Percentiles rank a stretch among this genome's conserved stretches.
Evolutionary conservation across 2,797 vertebrate genomes (phyloP).

Genomic region (Gobionotothen gibberifrons): DNA sequence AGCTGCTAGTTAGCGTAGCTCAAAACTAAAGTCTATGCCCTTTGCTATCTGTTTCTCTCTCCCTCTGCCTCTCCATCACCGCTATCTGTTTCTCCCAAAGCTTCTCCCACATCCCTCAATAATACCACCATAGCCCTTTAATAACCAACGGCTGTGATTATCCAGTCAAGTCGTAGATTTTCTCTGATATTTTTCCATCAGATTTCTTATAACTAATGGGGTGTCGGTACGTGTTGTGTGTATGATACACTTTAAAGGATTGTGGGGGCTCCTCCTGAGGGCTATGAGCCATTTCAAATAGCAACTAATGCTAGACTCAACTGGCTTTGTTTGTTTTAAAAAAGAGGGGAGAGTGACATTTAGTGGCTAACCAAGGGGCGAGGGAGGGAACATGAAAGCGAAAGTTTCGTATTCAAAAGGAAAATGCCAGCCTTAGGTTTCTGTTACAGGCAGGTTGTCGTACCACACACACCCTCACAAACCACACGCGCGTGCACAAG

Average conservation of each 20-base stretch:
- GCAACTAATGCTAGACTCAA: constrained; percentile 77
- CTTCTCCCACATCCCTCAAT: constrained; percentile 58
- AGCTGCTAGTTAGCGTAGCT: constrained; percentile 64
- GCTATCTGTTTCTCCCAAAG: constrained; percentile 52
- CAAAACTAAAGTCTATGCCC: constrained; percentile 62
- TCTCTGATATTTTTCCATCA: constrained; percentile 74
- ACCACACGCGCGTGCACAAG: constrained; percentile 33
- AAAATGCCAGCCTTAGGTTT: constrained; percentile 76
- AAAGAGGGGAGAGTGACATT: constrained; percentile 77
- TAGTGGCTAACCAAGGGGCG: constrained; percentile 79
- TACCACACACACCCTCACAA: constrained; percentile 47
- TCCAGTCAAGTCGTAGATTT: constrained; percentile 71
- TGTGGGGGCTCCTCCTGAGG: constrained; percentile 58
- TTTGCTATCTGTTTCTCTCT: constrained; percentile 57
- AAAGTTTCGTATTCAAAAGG: constrained; percentile 75
- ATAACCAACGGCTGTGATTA: constrained; percentile 75
- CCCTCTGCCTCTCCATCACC: constrained; percentile 34
- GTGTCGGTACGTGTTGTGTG: constrained; percentile 61
- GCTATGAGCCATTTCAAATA: constrained; percentile 76
- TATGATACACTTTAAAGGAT: constrained; percentile 61
- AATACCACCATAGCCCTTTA: constrained; percentile 66
- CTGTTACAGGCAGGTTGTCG: constrained; percentile 72
- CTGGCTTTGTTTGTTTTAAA: constrained; percentile 81
- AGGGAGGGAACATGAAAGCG: constrained; percentile 77
- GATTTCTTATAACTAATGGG: constrained; percentile 73